Percentiles rank a stretch among this genome's conserved stretches.
Conservation (phyloP, 2,888 invertebrate species). For the Rhorus exstirpatorius region DNA sequence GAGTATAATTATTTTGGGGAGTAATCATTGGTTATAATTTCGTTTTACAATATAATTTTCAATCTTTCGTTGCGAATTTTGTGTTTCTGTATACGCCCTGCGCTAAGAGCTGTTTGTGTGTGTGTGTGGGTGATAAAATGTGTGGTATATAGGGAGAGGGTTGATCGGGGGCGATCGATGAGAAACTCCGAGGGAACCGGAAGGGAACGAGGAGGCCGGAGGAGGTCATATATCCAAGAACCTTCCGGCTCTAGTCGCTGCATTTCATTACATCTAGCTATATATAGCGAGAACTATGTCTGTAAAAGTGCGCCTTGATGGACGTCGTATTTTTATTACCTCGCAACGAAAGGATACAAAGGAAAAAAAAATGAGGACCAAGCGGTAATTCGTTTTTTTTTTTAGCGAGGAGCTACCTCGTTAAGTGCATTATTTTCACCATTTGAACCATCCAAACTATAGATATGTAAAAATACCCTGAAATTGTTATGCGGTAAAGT, state of each 20-base stretch:
- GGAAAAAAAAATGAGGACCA: no score
- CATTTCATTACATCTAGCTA: conserved; percentile 62
- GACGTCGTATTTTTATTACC: conserved; percentile 28
- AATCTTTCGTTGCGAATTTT: background rate
- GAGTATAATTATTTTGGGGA: no score
- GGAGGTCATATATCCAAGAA: conserved; percentile 67
- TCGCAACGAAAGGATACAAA: background rate
- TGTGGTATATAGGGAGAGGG: conserved; percentile 75
- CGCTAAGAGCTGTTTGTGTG: conserved; percentile 2
- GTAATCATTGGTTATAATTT: background rate
- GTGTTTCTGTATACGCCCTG: background rate
- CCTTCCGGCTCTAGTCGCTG: conserved; percentile 46
- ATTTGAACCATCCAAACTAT: no score
- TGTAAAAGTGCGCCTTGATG: conserved; percentile 22
- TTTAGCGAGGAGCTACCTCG: no score
- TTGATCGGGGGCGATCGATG: conserved; percentile 85
- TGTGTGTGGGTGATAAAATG: conserved; percentile 12
- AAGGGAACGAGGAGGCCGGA: conserved; percentile 72
- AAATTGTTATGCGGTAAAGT: no score
- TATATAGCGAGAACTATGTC: conserved; percentile 38
- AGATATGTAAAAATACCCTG: no score
- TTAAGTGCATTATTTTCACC: no score
- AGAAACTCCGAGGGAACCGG: conserved; percentile 83
- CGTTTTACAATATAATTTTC: background rate
- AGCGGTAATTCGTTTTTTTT: no score